Base-by-base conservation (phyloP, 2,888 invertebrate genomes). In the Hydrotaea diabolus region DNA sequence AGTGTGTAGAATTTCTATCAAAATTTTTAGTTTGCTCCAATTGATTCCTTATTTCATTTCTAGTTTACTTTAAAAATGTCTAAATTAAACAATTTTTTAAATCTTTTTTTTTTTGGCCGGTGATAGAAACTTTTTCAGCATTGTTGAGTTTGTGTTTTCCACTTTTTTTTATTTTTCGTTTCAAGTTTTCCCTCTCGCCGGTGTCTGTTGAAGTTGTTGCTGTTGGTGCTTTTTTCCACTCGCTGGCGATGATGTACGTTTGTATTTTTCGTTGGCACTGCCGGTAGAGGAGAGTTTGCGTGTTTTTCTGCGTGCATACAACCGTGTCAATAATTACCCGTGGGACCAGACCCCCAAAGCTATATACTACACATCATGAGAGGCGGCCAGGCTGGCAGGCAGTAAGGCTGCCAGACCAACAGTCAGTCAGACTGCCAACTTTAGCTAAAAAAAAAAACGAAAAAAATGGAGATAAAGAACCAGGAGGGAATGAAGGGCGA, bases 241-340 rank as follows among this genome's bases (percentile, higher is more conserved):
- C 59, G 13, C 2, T 43, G 43, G 7, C 59, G 15, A 59, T 59
- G 23, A 59, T 9, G 59, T 23, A 26, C 26, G 0, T 49, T 49
- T 49, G 23, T 8, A 5, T 23, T 69, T 69, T 23, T 39, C 57
- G 39, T 62, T 53, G 39, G 36, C 55, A 79, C 57, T 77, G 72
- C 80, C 73, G 74, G 83, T 85, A 72, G 84, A 21, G 59, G 76
- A 82, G 79, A 81, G 79, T 86, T 89, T 79, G 86, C 82, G 86
- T 90, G 89, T 89, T 88, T 88, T 89, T 88, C 89, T 89, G 90
- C 89, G 91, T 90, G 91, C 91, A 90, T 85, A 87, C 85, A 86
- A 87, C 86, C 87, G 86, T 87, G 87, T 87, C 86, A 86, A 87
- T 87, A 87, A 87, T 90, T 90, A 90, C 91, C 90, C 90, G 91